phyloP scores from a whole-genome alignment of 37 sponge, comb jelly and placozoan species.

The Ianthella basta region DNA sequence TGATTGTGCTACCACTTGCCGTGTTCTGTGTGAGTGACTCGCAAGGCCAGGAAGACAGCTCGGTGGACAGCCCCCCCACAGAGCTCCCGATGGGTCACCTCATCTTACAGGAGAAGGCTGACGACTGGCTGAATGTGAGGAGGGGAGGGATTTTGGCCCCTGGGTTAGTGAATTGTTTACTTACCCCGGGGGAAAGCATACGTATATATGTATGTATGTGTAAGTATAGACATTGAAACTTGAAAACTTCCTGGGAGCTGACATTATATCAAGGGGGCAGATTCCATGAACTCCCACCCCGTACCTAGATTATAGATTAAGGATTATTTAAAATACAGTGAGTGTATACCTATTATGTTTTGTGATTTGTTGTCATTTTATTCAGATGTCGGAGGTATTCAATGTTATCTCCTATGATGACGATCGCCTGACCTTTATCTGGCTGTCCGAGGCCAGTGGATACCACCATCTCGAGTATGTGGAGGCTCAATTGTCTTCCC shows the following conservation, averaged over 20 bases:
- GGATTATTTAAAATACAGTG: no score
- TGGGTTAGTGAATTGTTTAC: no score
- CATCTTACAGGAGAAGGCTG: constrained; percentile 50
- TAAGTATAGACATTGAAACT: no score
- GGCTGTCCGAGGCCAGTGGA: constrained; percentile 47
- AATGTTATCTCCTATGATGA: constrained; percentile 20
- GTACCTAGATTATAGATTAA: no score
- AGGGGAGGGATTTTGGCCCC: background rate
- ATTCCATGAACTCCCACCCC: no score
- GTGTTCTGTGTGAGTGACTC: constrained; percentile 37
- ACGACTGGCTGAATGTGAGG: constrained; percentile 65
- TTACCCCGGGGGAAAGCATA: no score
- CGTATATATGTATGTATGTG: no score
- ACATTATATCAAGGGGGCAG: no score
- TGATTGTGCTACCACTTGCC: constrained; percentile 40
- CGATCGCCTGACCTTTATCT: constrained; percentile 20
- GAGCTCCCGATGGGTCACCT: constrained; percentile 33
- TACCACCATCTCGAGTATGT: constrained; percentile 64
- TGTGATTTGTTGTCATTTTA: background rate
- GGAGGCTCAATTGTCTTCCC: constrained; percentile 1
- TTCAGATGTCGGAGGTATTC: constrained; percentile 48
- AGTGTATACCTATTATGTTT: background rate
- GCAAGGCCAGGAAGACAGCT: constrained; percentile 22
- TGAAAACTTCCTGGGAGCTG: no score
- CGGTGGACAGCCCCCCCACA: constrained; percentile 12